Base-by-base conservation (phyloP, 2,797 vertebrate species). In the Acanthornis magna region DNA sequence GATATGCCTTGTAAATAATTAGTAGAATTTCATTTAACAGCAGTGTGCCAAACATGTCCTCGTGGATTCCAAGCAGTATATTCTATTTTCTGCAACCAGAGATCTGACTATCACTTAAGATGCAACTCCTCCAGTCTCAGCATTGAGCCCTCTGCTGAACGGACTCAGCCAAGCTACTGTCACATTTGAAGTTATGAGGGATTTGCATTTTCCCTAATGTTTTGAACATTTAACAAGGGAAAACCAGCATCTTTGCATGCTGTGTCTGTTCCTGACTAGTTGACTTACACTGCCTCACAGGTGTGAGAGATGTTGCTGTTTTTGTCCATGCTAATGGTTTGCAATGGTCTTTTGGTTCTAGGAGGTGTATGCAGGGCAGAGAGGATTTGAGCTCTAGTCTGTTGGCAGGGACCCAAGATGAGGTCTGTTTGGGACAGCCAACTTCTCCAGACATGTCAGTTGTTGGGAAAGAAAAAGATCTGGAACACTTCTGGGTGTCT, bases 391-490 rank as follows among this genome's bases (percentile, higher is more conserved):
- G 25, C 9, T 27, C 23, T 9, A 23, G 15, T 25, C 26, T 32
- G 3, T 29, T 32, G 45, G 42, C 6, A 42, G 16, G 40, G 29
- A 61, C 5, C 9, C 5, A 43, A 50, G 30, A 18, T 23, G 34
- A 47, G 5, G n/a, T 53, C 13, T 11, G 0, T 76, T 50, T 47
- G 54, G 54, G 40, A 60, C 29, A 60, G 11, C 3, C 5, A 27
- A 43, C 15, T 17, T 77, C 26, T 66, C n/a, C 0, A 0, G 63
- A 71, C 21, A 5, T 10, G 25, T 30, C 14, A 5, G 7, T 9
- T 65, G 13, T 19, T 50, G 55, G 27, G 47, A 83, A 86, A 48
- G 18, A 48, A 22, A 17, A 36, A 73, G 10, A 40, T 23, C 25
- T 65, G 14, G 16, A 58, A 32, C 3, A 1, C 13, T 11, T 62